A percentile compares a stretch with the other conserved stretches of the same genome.
Evolutionary conservation across 2,888 invertebrate species (phyloP).

Genomic region (Galeopsomyia nigrocyanea): DNA sequence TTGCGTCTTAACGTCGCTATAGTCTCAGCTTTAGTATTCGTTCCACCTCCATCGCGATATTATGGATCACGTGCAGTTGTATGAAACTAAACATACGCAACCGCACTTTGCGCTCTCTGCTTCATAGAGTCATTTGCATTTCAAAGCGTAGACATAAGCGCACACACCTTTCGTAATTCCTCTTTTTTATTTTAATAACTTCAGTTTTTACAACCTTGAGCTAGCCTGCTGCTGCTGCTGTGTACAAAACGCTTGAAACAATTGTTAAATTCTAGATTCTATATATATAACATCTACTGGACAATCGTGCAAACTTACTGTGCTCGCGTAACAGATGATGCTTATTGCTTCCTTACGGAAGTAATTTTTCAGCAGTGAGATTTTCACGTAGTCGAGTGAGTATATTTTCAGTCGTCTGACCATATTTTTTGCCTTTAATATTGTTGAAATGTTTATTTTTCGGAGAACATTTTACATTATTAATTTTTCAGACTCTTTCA

Average conservation of each 20-base stretch:
- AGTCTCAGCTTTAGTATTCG: constrained; percentile 18
- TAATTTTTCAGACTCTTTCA: too few species aligned
- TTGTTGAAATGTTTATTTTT: too few species aligned
- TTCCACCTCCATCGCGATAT: constrained; percentile 18
- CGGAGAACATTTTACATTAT: too few species aligned
- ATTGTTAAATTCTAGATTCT: too few species aligned
- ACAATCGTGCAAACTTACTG: neutral
- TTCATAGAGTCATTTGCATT: constrained; percentile 5
- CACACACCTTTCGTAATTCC: too few species aligned
- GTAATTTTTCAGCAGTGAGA: constrained; percentile 47
- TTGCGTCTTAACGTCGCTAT: neutral
- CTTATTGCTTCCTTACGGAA: neutral
- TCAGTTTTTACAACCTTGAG: too few species aligned
- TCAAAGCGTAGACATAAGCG: neutral
- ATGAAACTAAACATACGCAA: neutral
- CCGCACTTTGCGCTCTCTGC: neutral
- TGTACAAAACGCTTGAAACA: too few species aligned
- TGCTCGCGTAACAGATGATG: constrained; percentile 12
- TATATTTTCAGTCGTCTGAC: constrained; percentile 23
- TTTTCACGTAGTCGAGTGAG: constrained; percentile 54
- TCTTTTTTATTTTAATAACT: too few species aligned
- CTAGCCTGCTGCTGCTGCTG: too few species aligned
- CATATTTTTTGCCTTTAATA: too few species aligned
- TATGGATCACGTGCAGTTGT: neutral
- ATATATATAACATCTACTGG: too few species aligned